phyloP scores from a whole-genome alignment of 2,888 invertebrate species.

The Eustalomyia histrio region DNA sequence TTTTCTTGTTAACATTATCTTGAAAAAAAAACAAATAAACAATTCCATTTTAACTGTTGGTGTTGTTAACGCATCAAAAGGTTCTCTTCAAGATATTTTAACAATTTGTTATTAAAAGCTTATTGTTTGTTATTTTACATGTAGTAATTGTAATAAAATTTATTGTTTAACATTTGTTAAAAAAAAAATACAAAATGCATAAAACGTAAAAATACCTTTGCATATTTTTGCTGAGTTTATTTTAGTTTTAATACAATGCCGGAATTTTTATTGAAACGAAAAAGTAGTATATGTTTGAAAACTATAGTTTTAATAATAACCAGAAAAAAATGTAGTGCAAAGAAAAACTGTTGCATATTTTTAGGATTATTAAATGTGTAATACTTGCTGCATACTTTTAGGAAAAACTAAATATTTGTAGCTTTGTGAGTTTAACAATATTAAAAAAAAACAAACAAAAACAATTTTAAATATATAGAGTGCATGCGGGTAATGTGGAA shows the following conservation, averaged over 20 bases:
- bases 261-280: constrained; percentile 5
- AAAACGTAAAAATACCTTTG: background rate
- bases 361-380: background rate
- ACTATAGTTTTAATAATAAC: background rate
- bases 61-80: constrained; percentile 6
- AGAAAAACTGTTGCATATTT: background rate
- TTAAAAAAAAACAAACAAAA: too few species aligned
- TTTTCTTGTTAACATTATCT: constrained; percentile 2
- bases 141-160: constrained; percentile 34
- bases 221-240: background rate
- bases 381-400: background rate
- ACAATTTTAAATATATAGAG: too few species aligned
- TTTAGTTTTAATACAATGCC: background rate
- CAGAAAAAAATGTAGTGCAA: background rate
- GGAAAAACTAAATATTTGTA: background rate
- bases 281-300: background rate
- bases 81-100: background rate
- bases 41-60: background rate
- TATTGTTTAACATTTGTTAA: constrained; percentile 37
- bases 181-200: background rate
- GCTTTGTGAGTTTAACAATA: background rate
- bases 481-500: too few species aligned
- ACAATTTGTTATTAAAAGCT: constrained; percentile 7
- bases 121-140: background rate
- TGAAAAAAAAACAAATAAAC: background rate